A percentile compares a stretch with the other conserved stretches of the same genome.
Conservation (phyloP, 2,888 invertebrate genomes). For the Cyrtodaria siliqua region DNA sequence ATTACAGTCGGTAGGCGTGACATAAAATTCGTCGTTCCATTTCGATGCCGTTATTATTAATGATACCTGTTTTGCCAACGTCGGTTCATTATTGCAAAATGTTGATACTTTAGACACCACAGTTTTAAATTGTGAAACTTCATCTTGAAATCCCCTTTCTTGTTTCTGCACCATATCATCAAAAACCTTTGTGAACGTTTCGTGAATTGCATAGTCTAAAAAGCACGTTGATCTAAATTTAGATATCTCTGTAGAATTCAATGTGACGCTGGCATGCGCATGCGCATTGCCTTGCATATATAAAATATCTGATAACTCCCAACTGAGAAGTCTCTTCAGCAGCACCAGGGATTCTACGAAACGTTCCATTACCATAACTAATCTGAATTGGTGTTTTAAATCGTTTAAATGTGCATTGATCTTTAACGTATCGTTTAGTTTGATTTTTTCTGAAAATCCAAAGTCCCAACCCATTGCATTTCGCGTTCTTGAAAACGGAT, state of each 20-base stretch:
- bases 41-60: not conserved
- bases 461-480: constrained; percentile 55
- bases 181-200: constrained; percentile 28
- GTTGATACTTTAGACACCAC: constrained; percentile 7
- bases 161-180: constrained; percentile 7
- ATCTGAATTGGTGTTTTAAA: constrained; percentile 23
- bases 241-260: constrained; percentile 7
- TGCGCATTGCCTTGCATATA: constrained; percentile 35
- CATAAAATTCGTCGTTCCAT: not conserved
- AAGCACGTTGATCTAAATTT: constrained; percentile 34
- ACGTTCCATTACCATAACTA: constrained; percentile 42
- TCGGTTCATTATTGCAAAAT: constrained; percentile 20
- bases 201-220: constrained; percentile 45
- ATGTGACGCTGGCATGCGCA: constrained; percentile 7
- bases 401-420: constrained; percentile 8
- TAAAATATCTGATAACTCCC: constrained; percentile 39
- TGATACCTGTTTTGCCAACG: not conserved
- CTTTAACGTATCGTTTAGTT: not conserved
- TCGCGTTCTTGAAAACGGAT: constrained; percentile 42
- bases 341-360: constrained; percentile 47
- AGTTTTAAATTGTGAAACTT: constrained; percentile 34
- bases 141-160: constrained; percentile 24
- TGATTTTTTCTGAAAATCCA: constrained; percentile 28
- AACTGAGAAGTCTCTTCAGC: constrained; percentile 34
- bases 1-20: not conserved